A percentile compares a stretch with the other conserved stretches of the same genome.
Conservation (phyloP, 2,797 vertebrate genomes). For the Lithobates pipiens region DNA sequence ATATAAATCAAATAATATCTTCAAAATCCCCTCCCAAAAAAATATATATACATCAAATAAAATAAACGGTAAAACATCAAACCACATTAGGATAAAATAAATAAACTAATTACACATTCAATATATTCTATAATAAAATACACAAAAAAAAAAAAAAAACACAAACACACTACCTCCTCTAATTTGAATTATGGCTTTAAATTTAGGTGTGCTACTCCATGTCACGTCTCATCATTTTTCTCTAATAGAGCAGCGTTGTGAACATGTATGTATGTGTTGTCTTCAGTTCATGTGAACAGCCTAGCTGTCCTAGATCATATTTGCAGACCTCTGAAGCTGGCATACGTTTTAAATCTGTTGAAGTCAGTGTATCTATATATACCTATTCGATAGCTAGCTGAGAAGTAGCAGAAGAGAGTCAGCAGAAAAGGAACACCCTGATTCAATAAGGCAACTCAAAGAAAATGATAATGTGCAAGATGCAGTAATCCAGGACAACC, state of each 20-base stretch:
- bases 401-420: neutral
- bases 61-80: neutral
- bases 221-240: neutral
- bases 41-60: neutral
- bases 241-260: neutral
- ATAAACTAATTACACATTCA: neutral
- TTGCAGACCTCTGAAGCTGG: no score
- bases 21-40: neutral
- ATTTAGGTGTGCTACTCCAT: neutral
- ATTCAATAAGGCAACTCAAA: neutral
- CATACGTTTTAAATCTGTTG: no score
- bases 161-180: neutral
- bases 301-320: no score
- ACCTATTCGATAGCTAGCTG: neutral
- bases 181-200: slow-evolving; percentile 32
- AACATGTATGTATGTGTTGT: neutral
- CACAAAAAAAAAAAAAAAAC: neutral
- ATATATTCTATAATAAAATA: slow-evolving; percentile 9
- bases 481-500: neutral
- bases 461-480: neutral
- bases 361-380: neutral
- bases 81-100: neutral
- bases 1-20: neutral
- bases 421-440: neutral
- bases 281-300: no score